These are phyloP conservation scores for Daphoenositta chrysoptera DNA, from an alignment of 2,113 vertebrate species.

Conservation along the genomic window DNA sequence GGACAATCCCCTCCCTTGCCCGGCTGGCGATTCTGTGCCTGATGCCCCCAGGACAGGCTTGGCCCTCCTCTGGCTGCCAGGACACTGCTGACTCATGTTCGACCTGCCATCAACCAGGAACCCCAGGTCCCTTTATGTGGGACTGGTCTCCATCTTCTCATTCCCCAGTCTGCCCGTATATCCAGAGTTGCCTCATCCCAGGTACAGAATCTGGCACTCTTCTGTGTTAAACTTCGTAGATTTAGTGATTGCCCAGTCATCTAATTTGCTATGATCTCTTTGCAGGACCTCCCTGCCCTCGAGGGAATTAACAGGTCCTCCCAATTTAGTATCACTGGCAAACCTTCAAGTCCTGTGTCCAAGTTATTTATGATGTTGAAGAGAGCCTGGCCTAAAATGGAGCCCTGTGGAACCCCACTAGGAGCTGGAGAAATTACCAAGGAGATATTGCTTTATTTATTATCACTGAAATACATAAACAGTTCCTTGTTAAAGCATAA, in stretches of 20 bases:
- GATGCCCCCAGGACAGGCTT: fast-evolving
- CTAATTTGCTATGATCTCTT: not conserved
- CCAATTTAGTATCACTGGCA: not conserved
- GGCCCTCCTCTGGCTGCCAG: not conserved
- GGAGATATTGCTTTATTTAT: not conserved
- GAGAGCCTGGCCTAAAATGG: not conserved
- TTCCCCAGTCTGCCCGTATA: not conserved
- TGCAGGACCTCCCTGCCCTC: not conserved
- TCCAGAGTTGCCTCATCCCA: not conserved
- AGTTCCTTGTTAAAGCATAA: not conserved
- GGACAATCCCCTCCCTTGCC: not conserved
- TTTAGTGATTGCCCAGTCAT: not conserved
- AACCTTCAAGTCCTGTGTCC: not conserved
- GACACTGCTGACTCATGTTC: fast-evolving
- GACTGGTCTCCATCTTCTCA: fast-evolving
- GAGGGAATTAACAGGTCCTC: not conserved
- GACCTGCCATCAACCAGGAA: fast-evolving
- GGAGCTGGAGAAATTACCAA: not conserved
- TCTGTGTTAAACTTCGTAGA: not conserved
- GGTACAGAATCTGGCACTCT: not conserved
- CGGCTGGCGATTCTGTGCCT: fast-evolving
- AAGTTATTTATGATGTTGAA: not conserved
- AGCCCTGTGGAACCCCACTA: not conserved
- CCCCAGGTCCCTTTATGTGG: fast-evolving
- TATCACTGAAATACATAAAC: not conserved